Conservation (phyloP, 2,797 vertebrate species). For the Acomys russatus region DNA sequence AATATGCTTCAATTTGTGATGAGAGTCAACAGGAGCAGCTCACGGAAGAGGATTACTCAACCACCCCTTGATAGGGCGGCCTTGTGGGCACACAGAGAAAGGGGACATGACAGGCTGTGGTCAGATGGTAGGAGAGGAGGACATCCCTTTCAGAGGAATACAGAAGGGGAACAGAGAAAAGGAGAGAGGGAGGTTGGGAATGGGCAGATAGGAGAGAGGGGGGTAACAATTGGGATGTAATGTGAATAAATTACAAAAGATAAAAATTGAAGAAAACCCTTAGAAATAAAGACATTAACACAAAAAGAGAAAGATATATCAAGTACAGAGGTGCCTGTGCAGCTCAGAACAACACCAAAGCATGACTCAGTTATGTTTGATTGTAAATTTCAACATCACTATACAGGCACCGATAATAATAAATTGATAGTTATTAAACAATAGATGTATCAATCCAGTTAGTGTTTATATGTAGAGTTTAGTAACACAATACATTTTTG, state of each 20-base stretch:
- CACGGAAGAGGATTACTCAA: not conserved
- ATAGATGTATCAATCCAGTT: not conserved
- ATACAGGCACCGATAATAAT: not conserved
- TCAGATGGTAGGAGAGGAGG: no score
- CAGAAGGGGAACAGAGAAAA: no score
- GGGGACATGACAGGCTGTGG: no score
- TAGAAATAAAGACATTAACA: no score
- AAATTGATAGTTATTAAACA: slow-evolving; percentile 35
- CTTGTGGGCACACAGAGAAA: no score
- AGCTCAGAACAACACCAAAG: not conserved
- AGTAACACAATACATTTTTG: not conserved
- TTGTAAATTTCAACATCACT: not conserved
- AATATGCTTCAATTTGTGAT: not conserved
- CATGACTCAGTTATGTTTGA: not conserved
- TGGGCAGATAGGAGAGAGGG: no score
- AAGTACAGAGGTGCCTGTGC: not conserved
- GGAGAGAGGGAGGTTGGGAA: no score
- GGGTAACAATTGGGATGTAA: no score
- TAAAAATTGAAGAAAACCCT: no score
- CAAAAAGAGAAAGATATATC: not conserved
- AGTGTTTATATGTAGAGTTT: not conserved
- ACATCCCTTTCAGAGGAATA: no score
- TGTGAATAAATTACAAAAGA: no score
- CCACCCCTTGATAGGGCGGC: no score
- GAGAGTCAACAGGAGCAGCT: not conserved